A percentile compares a stretch with the other conserved stretches of the same genome.
phyloP scores from a whole-genome alignment of 2,888 invertebrate genomes.

The Aleiodes alternator region DNA sequence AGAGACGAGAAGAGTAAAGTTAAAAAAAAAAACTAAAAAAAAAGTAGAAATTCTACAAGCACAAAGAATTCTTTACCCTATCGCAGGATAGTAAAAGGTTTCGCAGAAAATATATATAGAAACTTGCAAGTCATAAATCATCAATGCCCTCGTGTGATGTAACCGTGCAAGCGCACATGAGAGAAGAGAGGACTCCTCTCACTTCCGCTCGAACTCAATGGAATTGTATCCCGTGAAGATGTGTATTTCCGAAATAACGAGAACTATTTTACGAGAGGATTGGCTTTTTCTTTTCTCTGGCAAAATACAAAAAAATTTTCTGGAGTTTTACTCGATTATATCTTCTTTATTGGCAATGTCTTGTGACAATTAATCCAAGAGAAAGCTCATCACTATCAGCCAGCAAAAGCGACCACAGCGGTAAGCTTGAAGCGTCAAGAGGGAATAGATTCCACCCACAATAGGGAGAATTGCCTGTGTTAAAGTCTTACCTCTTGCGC shows the following conservation, averaged over 20 bases:
- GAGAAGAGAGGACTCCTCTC: not conserved
- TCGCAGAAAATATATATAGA: slow-evolving; percentile 25
- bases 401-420: slow-evolving; percentile 7
- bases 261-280: not conserved
- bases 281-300: slow-evolving; percentile 2
- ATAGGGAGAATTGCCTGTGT: slow-evolving; percentile 38
- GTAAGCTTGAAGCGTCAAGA: not conserved
- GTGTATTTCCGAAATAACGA: slow-evolving; percentile 22
- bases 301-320: no score
- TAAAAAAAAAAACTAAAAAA: slow-evolving; percentile 10
- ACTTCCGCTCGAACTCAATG: slow-evolving; percentile 15
- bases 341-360: slow-evolving; percentile 4
- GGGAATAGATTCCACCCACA: not conserved
- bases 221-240: slow-evolving; percentile 5
- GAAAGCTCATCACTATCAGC: not conserved
- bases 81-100: slow-evolving; percentile 2
- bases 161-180: not conserved
- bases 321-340: not conserved
- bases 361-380: not conserved
- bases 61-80: not conserved
- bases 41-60: no score
- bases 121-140: slow-evolving; percentile 30
- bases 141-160: slow-evolving; percentile 13
- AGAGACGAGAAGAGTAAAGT: not conserved
- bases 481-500: slow-evolving; percentile 9